These are phyloP conservation scores for Orthonevra nobilis DNA, from an alignment of 2,888 invertebrate genomes.

Conservation along the genomic window DNA sequence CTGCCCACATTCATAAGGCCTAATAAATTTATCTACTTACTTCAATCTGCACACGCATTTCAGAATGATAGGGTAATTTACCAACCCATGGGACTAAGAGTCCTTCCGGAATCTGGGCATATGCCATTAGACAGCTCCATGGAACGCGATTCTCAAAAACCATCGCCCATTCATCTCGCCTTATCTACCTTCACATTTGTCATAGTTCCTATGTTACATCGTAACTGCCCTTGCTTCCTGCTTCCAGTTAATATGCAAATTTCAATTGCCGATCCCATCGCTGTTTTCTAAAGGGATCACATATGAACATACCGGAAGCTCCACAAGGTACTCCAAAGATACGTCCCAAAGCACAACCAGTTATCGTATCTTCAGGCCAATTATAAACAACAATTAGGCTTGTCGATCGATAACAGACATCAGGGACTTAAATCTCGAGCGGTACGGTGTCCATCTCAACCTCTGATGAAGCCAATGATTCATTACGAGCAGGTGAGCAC, in stretches of 20 bases:
- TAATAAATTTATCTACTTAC: constrained; percentile 58
- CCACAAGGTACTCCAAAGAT: constrained; percentile 11
- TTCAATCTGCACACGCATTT: constrained; percentile 48
- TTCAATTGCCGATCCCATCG: constrained; percentile 55
- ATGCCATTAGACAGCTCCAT: constrained; percentile 21
- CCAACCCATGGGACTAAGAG: too few relatives aligned
- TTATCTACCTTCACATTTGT: constrained; percentile 64
- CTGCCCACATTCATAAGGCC: constrained; percentile 51
- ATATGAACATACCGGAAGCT: constrained; percentile 55
- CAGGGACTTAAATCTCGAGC: constrained; percentile 33
- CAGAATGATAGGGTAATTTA: constrained; percentile 66
- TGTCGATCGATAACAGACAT: constrained; percentile 68
- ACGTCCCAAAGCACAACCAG: constrained; percentile 7
- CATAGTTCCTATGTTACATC: constrained; percentile 50
- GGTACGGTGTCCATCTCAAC: background rate
- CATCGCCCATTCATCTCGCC: constrained; percentile 48
- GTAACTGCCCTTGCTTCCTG: constrained; percentile 48
- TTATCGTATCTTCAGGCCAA: constrained; percentile 68
- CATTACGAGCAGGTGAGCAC: constrained; percentile 57
- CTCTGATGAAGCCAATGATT: constrained; percentile 55
- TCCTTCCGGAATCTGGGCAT: too few relatives aligned
- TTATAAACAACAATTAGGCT: constrained; percentile 70
- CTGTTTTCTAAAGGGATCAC: constrained; percentile 16
- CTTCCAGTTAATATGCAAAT: constrained; percentile 66
- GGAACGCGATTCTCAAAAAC: constrained; percentile 24